Base-by-base conservation (phyloP, 2,888 invertebrate genomes). In the Drosophila multiciliata region DNA sequence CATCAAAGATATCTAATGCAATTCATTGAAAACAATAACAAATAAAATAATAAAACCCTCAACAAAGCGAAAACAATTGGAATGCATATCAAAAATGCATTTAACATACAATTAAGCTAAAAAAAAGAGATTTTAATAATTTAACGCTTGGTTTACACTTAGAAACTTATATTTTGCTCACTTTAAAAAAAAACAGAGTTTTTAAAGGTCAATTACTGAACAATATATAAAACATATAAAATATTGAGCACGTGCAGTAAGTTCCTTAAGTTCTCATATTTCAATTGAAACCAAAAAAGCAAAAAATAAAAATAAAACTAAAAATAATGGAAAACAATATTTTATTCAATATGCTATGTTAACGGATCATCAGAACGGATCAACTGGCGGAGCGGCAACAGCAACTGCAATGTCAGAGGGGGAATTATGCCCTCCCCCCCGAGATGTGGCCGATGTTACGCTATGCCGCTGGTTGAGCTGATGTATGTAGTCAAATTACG, bases 401-500 rank as follows among this genome's bases (percentile, higher is more conserved):
- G 33, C 60, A 54, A 20, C 73, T 71, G 64, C 55, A 66, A 57
- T 66, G 63, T 29, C 65, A 72, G 52, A 61, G 50, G 5, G 29
- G 29, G 6, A 29, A 29, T 20, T 20, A n/a, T 58, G 53, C 50
- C 53, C 66, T 40, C 29, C 49, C 62, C 45, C 52, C n/a, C 33
- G 45, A 45, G 12, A 12, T 15, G 20, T 45, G 9, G 54, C 55
- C 52, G 45, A 49, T 78, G 62, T 42, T 62, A 23, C 4, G 58
- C 73, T 78, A 54, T 61, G 60, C 60, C 61, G 29, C 45, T 9
- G 32, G 8, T n/a, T 60, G 49, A 61, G 65, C 73, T 81, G 69
- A 73, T 87, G 82, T 54, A 49, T 75, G 79, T 85, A 86, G 89
- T 86, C 85, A 90, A 86, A 90, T 86, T 86, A 90, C 85, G 70